Base-by-base conservation (phyloP, 2,888 invertebrate genomes). In the Andrena hattorfiana region DNA sequence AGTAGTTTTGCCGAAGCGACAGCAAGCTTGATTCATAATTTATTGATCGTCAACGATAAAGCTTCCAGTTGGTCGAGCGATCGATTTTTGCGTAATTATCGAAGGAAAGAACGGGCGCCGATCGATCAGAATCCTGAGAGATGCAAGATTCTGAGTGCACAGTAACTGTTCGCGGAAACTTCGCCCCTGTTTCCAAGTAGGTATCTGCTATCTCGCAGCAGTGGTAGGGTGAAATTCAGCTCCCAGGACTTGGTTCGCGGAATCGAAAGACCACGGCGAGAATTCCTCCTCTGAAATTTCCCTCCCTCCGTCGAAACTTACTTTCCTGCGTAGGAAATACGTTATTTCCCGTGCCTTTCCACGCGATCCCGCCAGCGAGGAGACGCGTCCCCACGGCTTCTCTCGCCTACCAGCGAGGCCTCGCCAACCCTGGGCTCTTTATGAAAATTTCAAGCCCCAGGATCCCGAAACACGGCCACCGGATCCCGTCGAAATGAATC, bases 381-480 rank as follows among this genome's bases (percentile, higher is more conserved):
- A 10, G 49, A 2, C 20, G 48, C 28, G 49, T 10, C 13, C 26
- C 28, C 6, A 16, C 48, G 26, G 16, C 2, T 16, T 2, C 0
- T 3, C 16, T 60, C n/a, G 2, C 7, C 30, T 49, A 1, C 42
- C 20, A 4, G 4, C 7, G 63, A 35, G 20, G 7, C 32, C 3
- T 10, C 10, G 32, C 5, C 54, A 35, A 56, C 3, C 8, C 13
- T 2, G 23, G 23, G 8, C 13, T 30, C 66, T 42, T 66, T 48
- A 73, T 73, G 73, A 30, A 66, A 73, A 66, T 73, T n/a, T 30
- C 32, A 64, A 63, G 59, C 63, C 49, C n/a, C 51, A 2, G 28
- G 4, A 13, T 4, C 26, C 13, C n/a, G 20, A 35, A 10, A 54
- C 13, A 56, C 30, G 35, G 2, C 35, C 16, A n/a, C 49, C 48